Conservation (phyloP, 2,113 vertebrate genomes). For the Urocitellus parryii region DNA sequence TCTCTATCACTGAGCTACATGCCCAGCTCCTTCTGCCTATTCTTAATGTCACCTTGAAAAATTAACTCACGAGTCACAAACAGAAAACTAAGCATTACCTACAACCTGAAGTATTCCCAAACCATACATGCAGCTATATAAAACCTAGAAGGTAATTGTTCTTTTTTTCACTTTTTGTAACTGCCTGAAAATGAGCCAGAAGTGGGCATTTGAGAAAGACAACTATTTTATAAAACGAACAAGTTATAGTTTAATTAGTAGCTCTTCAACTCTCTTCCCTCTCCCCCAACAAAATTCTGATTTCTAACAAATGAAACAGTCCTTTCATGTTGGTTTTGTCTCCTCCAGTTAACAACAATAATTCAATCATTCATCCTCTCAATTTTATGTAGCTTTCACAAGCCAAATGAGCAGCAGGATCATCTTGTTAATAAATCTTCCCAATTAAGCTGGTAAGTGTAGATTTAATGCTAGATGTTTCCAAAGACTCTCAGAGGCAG, state of each 20-base stretch:
- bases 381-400: conserved; percentile 80
- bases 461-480: conserved; percentile 38
- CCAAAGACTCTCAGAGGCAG: conserved; percentile 8
- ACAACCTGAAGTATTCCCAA: conserved; percentile 1
- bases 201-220: conserved; percentile 23
- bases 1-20: background rate
- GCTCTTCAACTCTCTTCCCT: conserved; percentile 29
- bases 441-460: conserved; percentile 12
- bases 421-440: conserved; percentile 83
- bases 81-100: conserved; percentile 30
- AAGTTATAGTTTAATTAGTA: conserved; percentile 27
- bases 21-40: background rate
- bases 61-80: background rate
- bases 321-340: conserved; percentile 82
- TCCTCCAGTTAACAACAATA: conserved; percentile 78
- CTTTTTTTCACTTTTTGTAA: conserved; percentile 39
- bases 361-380: conserved; percentile 72
- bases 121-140: background rate
- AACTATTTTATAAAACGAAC: conserved; percentile 25
- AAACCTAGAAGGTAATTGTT: conserved; percentile 7
- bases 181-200: conserved; percentile 55
- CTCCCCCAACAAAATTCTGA: conserved; percentile 67
- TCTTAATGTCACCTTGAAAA: conserved; percentile 49
- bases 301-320: conserved; percentile 76
- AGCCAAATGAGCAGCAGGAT: conserved; percentile 82